Base-by-base conservation (phyloP, 2,888 invertebrate species). In the Pheosia tremula region DNA sequence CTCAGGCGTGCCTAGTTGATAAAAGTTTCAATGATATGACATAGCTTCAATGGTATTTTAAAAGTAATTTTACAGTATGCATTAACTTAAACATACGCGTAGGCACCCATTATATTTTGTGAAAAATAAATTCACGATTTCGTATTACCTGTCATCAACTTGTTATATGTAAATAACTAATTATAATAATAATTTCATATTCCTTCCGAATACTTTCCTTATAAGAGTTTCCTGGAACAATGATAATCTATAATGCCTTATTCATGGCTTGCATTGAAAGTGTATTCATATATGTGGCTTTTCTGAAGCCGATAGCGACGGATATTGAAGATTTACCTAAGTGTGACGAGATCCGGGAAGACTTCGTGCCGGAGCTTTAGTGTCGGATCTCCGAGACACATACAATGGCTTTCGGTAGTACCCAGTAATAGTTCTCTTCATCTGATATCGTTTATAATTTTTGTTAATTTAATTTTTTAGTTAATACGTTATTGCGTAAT, bases 261-360 rank as follows among this genome's bases (percentile, higher is more conserved):
- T 76, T 70, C 71, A 74, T 72, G 68, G 57, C 62, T 65, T 72
- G 72, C 69, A 72, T 71, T 71, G 67, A 68, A 78, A 70, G 74
- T 77, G 71, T 80, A 77, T 83, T 80, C 77, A 79, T 79, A 74
- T 74, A 77, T 74, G 78, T 82, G 80, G 78, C 79, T 83, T 83
- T 84, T 82, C 74, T 74, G 80, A 80, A 85, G 83, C 79, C 82
- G 85, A 85, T 86, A 84, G 83, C 79, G 79, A 78, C 86, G 89
- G 90, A 89, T 90, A 89, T 90, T 88, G 87, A 83, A 88, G 90
- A 90, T 91, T 89, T 89, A 88, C 84, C 86, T 87, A 89, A 90
- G 86, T 87, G 86, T 88, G 84, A 84, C 83, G 84, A 85, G 85
- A 89, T 88, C 87, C 87, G 84, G 79, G 79, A 82, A 86, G 85